A percentile compares a stretch with the other conserved stretches of the same genome.
Evolutionary conservation across 2,888 invertebrate species (phyloP).

Genomic region (Nipponacmea schrenckii): DNA sequence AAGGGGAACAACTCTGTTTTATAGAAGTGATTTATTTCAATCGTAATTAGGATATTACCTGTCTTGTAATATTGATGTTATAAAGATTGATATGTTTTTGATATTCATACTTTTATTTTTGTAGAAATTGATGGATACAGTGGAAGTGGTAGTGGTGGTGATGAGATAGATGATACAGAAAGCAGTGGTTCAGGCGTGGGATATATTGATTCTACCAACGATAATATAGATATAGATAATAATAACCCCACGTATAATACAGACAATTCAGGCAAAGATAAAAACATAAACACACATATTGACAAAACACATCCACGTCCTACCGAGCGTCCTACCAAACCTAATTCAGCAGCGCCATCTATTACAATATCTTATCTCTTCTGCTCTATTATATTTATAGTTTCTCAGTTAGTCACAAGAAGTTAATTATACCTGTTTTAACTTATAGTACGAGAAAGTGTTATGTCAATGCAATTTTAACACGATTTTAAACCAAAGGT

Average conservation of each 20-base stretch:
- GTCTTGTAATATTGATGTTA: no score
- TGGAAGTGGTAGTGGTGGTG: slow-evolving; percentile 33
- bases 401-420: no score
- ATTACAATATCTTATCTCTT: neutral
- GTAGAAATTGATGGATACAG: slow-evolving; percentile 35
- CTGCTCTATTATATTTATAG: no score
- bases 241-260: slow-evolving; percentile 18
- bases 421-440: neutral
- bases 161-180: slow-evolving; percentile 18
- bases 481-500: neutral
- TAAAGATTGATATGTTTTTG: no score
- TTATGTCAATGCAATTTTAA: neutral
- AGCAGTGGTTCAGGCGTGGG: slow-evolving; percentile 48
- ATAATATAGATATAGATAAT: slow-evolving; percentile 20
- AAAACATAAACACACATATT: neutral
- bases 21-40: no score
- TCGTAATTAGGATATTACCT: no score
- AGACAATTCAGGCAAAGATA: neutral
- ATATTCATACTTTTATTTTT: neutral
- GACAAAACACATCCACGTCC: neutral
- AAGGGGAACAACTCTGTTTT: no score
- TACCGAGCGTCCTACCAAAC: neutral
- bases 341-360: neutral
- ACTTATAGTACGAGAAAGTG: neutral
- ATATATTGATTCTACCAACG: slow-evolving; percentile 30